These are phyloP conservation scores for Dipodomys stephensi DNA, from an alignment of 2,113 vertebrate species.

Conservation along the genomic window DNA sequence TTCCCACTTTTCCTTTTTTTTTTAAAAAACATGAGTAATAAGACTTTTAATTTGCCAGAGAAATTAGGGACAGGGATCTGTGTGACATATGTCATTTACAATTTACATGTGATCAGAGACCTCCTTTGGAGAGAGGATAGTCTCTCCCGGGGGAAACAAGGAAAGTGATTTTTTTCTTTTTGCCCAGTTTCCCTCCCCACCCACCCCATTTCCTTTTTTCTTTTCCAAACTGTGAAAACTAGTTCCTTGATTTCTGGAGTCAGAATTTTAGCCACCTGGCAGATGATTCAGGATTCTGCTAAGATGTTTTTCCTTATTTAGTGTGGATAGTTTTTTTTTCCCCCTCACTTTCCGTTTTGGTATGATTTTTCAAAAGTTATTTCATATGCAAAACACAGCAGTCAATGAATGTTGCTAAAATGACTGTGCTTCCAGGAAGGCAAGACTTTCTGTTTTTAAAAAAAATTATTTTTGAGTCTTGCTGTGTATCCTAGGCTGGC, in stretches of 20 bases:
- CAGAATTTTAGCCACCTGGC: conserved; percentile 69
- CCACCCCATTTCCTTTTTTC: neutral
- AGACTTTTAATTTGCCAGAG: neutral
- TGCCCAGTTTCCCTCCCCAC: neutral
- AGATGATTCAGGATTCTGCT: conserved; percentile 66
- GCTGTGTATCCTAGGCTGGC: neutral
- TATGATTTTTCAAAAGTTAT: conserved; percentile 66
- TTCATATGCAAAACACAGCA: conserved; percentile 76
- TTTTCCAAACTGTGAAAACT: neutral
- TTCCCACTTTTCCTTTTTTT: neutral
- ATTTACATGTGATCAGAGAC: neutral
- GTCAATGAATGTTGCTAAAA: conserved; percentile 66
- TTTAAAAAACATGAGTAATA: neutral
- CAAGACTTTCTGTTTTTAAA: neutral
- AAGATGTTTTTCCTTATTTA: conserved; percentile 71
- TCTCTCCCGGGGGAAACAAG: neutral
- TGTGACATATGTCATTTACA: neutral
- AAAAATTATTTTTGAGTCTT: neutral
- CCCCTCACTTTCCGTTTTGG: conserved; percentile 65
- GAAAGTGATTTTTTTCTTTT: neutral
- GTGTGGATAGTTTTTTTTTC: conserved; percentile 43
- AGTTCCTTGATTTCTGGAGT: conserved; percentile 25
- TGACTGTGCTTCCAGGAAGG: conserved; percentile 64
- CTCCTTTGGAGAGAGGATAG: neutral
- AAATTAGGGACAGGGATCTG: neutral